phyloP scores from a whole-genome alignment of 2,888 invertebrate genomes.

The Diplolepis rosae region DNA sequence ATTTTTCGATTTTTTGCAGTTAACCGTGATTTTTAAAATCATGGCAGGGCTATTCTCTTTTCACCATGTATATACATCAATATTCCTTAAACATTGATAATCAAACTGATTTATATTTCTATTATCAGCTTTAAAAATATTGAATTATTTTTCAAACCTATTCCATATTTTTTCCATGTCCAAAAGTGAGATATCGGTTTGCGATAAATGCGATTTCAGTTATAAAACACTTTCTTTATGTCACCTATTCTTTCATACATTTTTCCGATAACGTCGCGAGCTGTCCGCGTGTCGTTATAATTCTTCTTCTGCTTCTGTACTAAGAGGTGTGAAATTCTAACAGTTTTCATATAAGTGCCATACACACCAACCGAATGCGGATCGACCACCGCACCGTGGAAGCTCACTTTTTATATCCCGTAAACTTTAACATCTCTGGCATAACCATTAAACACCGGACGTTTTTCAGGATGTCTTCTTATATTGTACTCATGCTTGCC shows the following conservation, averaged over 20 bases:
- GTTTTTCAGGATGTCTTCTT: slow-evolving; percentile 41
- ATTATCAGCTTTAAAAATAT: too few species aligned
- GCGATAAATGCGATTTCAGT: slow-evolving; percentile 28
- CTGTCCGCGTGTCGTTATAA: slow-evolving; percentile 10
- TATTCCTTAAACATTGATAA: too few species aligned
- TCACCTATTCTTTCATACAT: slow-evolving; percentile 30
- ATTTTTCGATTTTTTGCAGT: too few species aligned
- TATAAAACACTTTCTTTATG: slow-evolving; percentile 7
- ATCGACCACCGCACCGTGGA: background rate
- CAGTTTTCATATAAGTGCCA: slow-evolving; percentile 22
- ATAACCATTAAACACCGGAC: slow-evolving; percentile 44
- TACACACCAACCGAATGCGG: slow-evolving; percentile 10
- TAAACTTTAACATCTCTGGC: slow-evolving; percentile 40
- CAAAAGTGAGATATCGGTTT: slow-evolving; percentile 3
- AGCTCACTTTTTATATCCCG: slow-evolving; percentile 35
- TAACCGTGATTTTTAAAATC: too few species aligned
- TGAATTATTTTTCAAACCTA: too few species aligned
- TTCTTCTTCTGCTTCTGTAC: background rate
- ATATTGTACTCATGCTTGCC: slow-evolving; percentile 39
- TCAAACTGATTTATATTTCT: too few species aligned
- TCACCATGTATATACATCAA: too few species aligned
- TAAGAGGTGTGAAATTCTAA: slow-evolving; percentile 10
- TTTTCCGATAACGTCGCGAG: slow-evolving; percentile 35
- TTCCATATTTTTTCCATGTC: too few species aligned
- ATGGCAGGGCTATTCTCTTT: too few species aligned